These are phyloP conservation scores for Cynodonichthys magdalenae DNA, from an alignment of 2,797 vertebrate species.

Conservation along the genomic window DNA sequence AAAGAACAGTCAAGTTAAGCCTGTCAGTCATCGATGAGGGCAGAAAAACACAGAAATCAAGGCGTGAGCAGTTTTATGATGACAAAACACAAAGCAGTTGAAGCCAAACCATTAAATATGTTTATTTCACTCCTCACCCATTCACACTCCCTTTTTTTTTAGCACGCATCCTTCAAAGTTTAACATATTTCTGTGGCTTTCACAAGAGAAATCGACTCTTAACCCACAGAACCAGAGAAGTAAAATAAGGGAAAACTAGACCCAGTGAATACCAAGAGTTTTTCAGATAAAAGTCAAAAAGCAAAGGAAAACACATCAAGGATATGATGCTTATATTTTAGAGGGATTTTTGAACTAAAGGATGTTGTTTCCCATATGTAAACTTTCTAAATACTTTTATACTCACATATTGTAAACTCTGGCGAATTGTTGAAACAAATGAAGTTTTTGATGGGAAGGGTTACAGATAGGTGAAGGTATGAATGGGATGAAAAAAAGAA, in stretches of 20 bases:
- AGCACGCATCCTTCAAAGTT: conserved; percentile 19
- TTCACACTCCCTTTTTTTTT: conserved; percentile 10
- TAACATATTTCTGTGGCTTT: conserved; percentile 14
- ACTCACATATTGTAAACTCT: conserved; percentile 88
- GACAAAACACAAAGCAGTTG: conserved; percentile 32
- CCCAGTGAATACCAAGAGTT: conserved; percentile 12
- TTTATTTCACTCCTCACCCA: conserved; percentile 24
- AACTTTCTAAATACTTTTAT: conserved; percentile 62
- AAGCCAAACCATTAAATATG: conserved; percentile 17
- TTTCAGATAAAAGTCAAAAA: conserved; percentile 17
- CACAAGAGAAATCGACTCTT: neutral
- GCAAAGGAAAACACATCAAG: neutral
- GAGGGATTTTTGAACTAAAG: conserved; percentile 29
- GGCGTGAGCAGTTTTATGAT: conserved; percentile 18
- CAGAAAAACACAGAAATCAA: conserved; percentile 35
- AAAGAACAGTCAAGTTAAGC: conserved; percentile 24
- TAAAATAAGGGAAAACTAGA: conserved; percentile 25
- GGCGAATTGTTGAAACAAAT: conserved; percentile 66
- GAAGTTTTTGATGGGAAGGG: conserved; percentile 47
- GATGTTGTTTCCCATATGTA: conserved; percentile 19
- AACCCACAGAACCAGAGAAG: conserved; percentile 18
- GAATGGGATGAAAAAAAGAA: conserved; percentile 68
- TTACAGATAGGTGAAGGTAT: conserved; percentile 54
- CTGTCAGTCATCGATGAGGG: conserved; percentile 37
- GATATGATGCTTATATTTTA: conserved; percentile 19